A percentile compares a stretch with the other conserved stretches of the same genome.
Evolutionary conservation across 2,113 vertebrate species (phyloP).

Genomic region (Micronycteris hirsuta): DNA sequence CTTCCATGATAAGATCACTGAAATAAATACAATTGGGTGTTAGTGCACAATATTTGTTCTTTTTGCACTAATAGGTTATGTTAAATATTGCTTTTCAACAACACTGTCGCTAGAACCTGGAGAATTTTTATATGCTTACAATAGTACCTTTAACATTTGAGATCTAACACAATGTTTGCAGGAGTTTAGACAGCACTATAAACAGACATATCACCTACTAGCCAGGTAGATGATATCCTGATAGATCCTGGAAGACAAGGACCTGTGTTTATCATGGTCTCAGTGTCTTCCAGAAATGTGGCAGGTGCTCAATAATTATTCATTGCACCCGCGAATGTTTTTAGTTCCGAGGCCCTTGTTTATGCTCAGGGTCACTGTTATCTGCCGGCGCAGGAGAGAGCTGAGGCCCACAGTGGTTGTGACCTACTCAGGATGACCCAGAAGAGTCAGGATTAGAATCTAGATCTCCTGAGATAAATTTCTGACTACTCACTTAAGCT

Average conservation of each 20-base stretch:
- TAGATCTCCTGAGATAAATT: not conserved
- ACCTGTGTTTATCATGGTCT: not conserved
- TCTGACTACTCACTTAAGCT: not conserved
- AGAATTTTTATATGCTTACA: not conserved
- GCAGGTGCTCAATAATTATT: not conserved
- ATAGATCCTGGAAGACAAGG: not conserved
- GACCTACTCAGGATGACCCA: not conserved
- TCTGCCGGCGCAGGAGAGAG: not conserved
- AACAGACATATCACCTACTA: not conserved
- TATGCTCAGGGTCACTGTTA: not conserved
- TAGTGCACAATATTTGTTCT: not conserved
- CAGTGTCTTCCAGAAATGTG: not conserved
- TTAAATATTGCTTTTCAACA: not conserved
- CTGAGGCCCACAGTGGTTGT: not conserved
- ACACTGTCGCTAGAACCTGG: not conserved
- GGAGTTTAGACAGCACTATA: not conserved
- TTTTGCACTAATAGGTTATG: not conserved
- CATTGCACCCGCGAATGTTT: not conserved
- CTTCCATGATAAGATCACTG: not conserved
- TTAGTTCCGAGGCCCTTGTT: not conserved
- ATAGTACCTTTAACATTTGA: not conserved
- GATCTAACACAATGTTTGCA: not conserved
- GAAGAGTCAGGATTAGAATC: not conserved
- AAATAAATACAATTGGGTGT: not conserved
- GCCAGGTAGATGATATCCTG: not conserved